These are phyloP conservation scores for Phyto melanocephala DNA, from an alignment of 2,888 invertebrate genomes.

Conservation along the genomic window DNA sequence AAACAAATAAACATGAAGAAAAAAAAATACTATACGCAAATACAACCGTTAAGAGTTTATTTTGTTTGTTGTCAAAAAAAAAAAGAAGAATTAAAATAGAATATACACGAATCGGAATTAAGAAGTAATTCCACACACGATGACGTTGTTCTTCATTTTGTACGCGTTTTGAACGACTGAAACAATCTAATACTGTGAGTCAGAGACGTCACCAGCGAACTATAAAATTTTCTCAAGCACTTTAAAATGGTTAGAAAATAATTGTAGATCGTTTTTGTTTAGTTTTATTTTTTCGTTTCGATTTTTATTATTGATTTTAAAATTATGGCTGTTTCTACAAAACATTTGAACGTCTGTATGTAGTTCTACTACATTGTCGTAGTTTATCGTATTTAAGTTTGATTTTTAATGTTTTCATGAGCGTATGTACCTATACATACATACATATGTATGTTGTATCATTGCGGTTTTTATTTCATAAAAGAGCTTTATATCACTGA, in stretches of 20 bases:
- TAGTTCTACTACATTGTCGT: background rate
- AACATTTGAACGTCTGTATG: too few species aligned
- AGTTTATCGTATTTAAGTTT: constrained; percentile 56
- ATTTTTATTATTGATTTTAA: constrained; percentile 19
- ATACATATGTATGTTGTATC: too few species aligned
- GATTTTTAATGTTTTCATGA: constrained; percentile 47
- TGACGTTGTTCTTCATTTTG: background rate
- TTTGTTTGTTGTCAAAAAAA: background rate
- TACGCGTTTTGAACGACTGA: constrained; percentile 11
- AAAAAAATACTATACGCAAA: constrained; percentile 13
- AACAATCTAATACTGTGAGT: constrained; percentile 29
- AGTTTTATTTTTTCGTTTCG: constrained; percentile 5
- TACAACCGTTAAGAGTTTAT: constrained; percentile 35
- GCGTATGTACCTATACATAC: constrained; percentile 23
- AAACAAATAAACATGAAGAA: background rate
- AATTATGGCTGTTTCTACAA: background rate
- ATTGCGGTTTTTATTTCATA: constrained; percentile 56
- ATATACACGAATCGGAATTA: constrained; percentile 20
- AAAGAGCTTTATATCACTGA: constrained; percentile 39
- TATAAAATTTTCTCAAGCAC: constrained; percentile 21
- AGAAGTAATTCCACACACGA: constrained; percentile 6
- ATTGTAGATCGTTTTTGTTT: constrained; percentile 25
- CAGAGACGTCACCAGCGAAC: constrained; percentile 29
- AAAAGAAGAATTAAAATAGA: constrained; percentile 8
- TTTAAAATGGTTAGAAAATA: background rate